phyloP scores from a whole-genome alignment of 2,888 invertebrate species.

The Ophion ellenae region DNA sequence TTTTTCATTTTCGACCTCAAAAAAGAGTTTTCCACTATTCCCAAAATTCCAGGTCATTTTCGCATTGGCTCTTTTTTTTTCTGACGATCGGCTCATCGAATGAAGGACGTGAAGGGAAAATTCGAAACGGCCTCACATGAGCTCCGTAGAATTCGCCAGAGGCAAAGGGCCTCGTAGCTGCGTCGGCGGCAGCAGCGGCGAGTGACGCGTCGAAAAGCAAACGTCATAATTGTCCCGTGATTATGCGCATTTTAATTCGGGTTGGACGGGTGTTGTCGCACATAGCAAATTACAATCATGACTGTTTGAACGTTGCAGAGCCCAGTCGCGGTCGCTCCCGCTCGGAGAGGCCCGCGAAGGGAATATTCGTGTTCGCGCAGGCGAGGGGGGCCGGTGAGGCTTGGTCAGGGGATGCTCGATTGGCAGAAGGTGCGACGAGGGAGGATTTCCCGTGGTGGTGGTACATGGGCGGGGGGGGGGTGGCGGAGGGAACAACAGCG shows the following conservation, averaged over 20 bases:
- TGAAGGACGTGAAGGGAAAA: too few species aligned
- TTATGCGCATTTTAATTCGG: constrained; percentile 69
- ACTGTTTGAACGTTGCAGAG: constrained; percentile 54
- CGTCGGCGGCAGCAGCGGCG: not conserved
- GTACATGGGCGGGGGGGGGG: not conserved
- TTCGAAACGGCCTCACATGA: too few species aligned
- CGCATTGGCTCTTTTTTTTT: too few species aligned
- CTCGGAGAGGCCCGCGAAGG: constrained; percentile 37
- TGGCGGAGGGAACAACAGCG: constrained; percentile 3
- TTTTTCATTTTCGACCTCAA: not conserved
- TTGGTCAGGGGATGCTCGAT: not conserved
- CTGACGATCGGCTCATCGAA: too few species aligned
- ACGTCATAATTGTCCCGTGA: constrained; percentile 66
- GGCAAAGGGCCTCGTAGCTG: not conserved
- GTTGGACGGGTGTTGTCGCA: constrained; percentile 50
- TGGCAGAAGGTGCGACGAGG: constrained; percentile 2
- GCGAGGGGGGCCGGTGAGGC: not conserved
- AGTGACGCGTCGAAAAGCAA: constrained; percentile 58
- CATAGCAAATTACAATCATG: constrained; percentile 65
- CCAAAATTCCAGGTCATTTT: not conserved
- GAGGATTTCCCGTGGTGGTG: constrained; percentile 1
- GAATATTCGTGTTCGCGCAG: constrained; percentile 40
- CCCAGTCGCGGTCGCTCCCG: constrained; percentile 22
- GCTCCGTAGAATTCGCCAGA: too few species aligned
- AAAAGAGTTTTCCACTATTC: not conserved